Conservation (phyloP, 2,888 invertebrate genomes). For the Deilephila porcellus region DNA sequence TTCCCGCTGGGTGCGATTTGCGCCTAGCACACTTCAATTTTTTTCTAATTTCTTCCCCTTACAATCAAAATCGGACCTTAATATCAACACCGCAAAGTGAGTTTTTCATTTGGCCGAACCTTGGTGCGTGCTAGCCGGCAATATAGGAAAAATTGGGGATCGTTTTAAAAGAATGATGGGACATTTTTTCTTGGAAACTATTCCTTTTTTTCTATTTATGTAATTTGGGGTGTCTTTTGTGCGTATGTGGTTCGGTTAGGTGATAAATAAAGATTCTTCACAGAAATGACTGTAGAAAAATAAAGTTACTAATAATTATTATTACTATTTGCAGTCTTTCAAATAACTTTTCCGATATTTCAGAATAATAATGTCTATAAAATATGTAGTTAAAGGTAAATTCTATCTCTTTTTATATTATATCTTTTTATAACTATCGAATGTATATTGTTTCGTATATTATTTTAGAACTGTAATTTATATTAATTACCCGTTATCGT, state of each 20-base stretch:
- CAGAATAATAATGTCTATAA: no score
- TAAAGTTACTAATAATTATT: no score
- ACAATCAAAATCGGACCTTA: conserved; percentile 46
- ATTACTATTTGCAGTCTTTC: no score
- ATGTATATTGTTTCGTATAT: no score
- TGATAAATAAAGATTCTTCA: no score
- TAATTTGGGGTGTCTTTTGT: conserved; percentile 12
- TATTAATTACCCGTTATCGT: no score
- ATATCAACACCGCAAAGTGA: conserved; percentile 21
- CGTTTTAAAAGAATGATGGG: conserved; percentile 79
- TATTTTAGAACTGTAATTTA: no score
- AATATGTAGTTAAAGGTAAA: no score
- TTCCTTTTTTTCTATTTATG: conserved; percentile 50
- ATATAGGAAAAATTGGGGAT: conserved; percentile 71
- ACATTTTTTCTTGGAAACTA: conserved; percentile 68
- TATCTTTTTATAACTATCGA: no score
- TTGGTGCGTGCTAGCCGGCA: conserved; percentile 73
- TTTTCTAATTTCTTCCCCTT: conserved; percentile 55
- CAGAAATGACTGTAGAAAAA: no score
- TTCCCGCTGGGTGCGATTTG: conserved; percentile 76
- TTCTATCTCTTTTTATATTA: no score
- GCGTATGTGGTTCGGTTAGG: not conserved
- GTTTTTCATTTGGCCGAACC: conserved; percentile 35
- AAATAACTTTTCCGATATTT: no score
- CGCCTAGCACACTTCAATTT: conserved; percentile 64